phyloP scores from a whole-genome alignment of 2,888 invertebrate genomes.

The Amblyteles armatorius region DNA sequence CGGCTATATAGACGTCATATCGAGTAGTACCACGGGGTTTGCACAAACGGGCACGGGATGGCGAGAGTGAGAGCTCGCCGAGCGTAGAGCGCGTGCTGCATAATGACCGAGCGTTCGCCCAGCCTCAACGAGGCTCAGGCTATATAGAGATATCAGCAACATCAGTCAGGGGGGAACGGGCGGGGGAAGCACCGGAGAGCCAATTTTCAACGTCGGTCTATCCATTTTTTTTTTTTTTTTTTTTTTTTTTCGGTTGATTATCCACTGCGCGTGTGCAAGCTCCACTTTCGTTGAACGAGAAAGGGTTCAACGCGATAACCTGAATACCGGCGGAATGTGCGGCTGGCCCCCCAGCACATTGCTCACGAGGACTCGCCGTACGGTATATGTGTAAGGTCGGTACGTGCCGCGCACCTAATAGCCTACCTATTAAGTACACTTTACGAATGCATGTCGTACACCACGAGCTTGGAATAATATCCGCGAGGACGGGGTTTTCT shows the following conservation, averaged over 20 bases:
- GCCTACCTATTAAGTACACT: constrained; percentile 17
- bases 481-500: background rate
- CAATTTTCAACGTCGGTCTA: constrained; percentile 44
- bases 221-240: constrained; percentile 15
- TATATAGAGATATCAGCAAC: constrained; percentile 22
- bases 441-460: constrained; percentile 3
- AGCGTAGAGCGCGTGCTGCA: constrained; percentile 5
- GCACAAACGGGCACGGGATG: background rate
- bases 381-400: background rate
- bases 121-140: constrained; percentile 4
- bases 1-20: constrained; percentile 5
- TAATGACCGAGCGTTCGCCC: constrained; percentile 9
- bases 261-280: constrained; percentile 22
- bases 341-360: constrained; percentile 19
- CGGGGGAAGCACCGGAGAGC: constrained; percentile 5
- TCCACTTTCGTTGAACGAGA: constrained; percentile 32
- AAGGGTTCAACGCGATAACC: constrained; percentile 18
- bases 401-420: constrained; percentile 36
- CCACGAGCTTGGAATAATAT: constrained; percentile 9
- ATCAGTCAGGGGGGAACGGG: background rate
- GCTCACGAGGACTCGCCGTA: constrained; percentile 33
- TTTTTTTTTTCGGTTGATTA: constrained; percentile 49
- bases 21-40: background rate
- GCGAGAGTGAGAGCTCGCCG: background rate
- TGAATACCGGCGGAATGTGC: constrained; percentile 41